Conservation (phyloP, 2,797 vertebrate species). For the Prionace glauca region DNA sequence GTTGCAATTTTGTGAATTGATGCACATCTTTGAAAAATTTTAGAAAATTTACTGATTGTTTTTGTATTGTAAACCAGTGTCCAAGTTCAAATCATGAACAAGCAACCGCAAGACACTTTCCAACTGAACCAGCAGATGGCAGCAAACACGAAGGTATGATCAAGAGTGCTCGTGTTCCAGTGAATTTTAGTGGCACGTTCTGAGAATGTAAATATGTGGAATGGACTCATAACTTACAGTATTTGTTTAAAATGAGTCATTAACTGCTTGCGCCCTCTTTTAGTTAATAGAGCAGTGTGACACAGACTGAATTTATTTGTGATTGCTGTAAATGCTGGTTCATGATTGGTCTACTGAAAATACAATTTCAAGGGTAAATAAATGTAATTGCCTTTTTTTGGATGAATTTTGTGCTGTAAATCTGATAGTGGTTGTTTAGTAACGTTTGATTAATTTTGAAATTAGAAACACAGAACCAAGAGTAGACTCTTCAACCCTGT, state of each 20-base stretch:
- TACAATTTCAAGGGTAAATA: not conserved
- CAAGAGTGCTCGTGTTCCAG: too few species aligned
- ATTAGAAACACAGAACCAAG: not conserved
- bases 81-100: not conserved
- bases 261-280: not conserved
- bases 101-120: not conserved
- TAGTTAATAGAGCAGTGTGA: not conserved
- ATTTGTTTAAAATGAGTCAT: not conserved
- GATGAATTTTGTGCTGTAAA: not conserved
- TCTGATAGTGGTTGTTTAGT: not conserved
- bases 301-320: not conserved
- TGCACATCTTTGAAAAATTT: not conserved
- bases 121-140: constrained; percentile 38
- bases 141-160: constrained; percentile 44
- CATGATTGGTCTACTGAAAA: not conserved
- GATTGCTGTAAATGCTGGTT: not conserved
- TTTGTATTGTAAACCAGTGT: not conserved
- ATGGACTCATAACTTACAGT: not conserved
- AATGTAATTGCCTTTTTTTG: not conserved
- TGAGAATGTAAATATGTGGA: not conserved
- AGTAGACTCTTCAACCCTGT: not conserved
- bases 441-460: constrained; percentile 16
- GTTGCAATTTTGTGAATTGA: not conserved
- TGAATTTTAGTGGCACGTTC: not conserved
- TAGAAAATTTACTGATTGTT: not conserved